Percentiles rank a stretch among this genome's conserved stretches.
These are phyloP conservation scores for Drosophila albomicans DNA, from an alignment of 1,140 invertebrate species.

Conservation along the genomic window DNA sequence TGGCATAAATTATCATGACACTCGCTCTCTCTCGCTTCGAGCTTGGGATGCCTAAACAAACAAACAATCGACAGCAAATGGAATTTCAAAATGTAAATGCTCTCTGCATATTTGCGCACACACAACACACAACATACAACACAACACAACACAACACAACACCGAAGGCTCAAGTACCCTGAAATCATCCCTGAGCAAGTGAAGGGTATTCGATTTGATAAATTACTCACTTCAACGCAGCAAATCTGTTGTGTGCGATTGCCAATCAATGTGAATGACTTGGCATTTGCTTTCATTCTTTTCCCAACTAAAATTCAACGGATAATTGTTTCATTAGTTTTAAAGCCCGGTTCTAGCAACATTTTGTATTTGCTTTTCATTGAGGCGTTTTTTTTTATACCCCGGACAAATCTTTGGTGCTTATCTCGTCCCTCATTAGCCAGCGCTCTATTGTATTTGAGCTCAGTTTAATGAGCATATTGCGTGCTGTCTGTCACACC, in stretches of 20 bases:
- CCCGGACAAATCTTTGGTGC: background rate
- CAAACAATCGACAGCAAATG: slow-evolving; percentile 55
- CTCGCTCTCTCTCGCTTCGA: slow-evolving; percentile 1
- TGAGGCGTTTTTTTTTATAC: background rate
- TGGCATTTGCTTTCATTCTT: background rate
- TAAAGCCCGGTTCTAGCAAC: background rate
- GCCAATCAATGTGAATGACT: background rate
- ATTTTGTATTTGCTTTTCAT: background rate
- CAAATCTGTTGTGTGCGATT: background rate
- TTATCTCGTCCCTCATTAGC: background rate
- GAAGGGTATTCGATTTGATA: background rate
- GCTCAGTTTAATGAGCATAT: background rate
- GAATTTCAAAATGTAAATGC: slow-evolving; percentile 33
- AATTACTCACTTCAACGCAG: background rate
- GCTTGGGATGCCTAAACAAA: slow-evolving; percentile 53
- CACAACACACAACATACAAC: no score
- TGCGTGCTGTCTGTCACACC: slow-evolving; percentile 2
- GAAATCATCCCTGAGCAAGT: background rate
- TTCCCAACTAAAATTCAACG: background rate
- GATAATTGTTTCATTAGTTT: slow-evolving; percentile 2
- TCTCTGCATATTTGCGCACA: background rate
- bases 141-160: background rate
- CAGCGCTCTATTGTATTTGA: background rate
- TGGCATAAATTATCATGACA: slow-evolving; percentile 64
- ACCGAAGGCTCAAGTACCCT: background rate